A percentile compares a stretch with the other conserved stretches of the same genome.
Evolutionary conservation across 2,888 invertebrate genomes (phyloP).

Genomic region (Melinaea marsaeus): DNA sequence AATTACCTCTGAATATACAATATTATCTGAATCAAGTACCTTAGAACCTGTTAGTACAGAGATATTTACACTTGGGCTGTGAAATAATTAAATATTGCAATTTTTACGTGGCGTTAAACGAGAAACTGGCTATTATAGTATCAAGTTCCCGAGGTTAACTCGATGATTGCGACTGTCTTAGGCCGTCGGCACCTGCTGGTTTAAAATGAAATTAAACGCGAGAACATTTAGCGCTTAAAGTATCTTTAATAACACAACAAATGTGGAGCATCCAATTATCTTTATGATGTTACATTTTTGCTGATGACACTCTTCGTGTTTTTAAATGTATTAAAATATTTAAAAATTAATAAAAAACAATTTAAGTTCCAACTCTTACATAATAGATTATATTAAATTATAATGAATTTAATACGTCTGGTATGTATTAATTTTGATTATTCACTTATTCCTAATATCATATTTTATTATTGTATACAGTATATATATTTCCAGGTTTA

Average conservation of each 20-base stretch:
- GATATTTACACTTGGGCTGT: constrained; percentile 24
- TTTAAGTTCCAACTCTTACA: no score
- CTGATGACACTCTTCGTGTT: no score
- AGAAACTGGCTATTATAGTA: constrained; percentile 62
- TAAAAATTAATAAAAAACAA: no score
- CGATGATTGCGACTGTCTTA: constrained; percentile 66
- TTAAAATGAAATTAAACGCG: constrained; percentile 25
- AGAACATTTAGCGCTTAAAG: constrained; percentile 8
- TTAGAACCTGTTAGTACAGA: constrained; percentile 13
- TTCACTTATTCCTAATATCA: no score
- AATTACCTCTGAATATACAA: constrained; percentile 19
- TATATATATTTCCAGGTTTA: no score
- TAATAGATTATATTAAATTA: no score
- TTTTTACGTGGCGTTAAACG: constrained; percentile 56
- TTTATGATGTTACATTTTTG: no score
- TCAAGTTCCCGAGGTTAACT: constrained; percentile 64
- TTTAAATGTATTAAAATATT: no score
- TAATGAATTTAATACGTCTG: no score
- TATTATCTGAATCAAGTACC: constrained; percentile 18
- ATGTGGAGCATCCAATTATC: no score
- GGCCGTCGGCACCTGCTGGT: constrained; percentile 47
- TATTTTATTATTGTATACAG: no score
- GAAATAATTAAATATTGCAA: constrained; percentile 34
- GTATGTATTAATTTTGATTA: no score
- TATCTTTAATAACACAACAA: neutral